phyloP scores from a whole-genome alignment of 1,140 invertebrate genomes.

The Tetraneura akinire region DNA sequence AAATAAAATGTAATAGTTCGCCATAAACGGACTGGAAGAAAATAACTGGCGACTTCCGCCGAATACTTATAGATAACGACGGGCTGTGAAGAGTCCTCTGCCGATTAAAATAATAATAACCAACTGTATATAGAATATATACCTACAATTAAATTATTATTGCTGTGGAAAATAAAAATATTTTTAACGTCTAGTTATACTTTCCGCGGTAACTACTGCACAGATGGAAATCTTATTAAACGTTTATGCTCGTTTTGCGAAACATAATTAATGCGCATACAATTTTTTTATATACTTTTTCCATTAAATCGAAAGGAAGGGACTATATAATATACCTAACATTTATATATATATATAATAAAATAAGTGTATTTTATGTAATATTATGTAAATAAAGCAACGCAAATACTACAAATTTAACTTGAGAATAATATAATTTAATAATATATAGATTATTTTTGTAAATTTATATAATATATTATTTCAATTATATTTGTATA shows the following conservation, averaged over 20 bases:
- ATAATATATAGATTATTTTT: no score
- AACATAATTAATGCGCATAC: conserved; percentile 16
- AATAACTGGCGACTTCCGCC: background rate
- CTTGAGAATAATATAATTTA: no score
- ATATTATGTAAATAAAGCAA: no score
- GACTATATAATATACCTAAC: background rate
- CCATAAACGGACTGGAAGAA: conserved; percentile 21
- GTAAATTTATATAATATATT: no score
- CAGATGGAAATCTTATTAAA: conserved; percentile 28
- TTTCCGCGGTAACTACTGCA: background rate
- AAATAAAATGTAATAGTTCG: background rate
- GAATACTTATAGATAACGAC: background rate
- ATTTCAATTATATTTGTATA: no score
- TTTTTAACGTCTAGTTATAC: background rate
- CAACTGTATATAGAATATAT: background rate
- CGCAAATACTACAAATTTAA: no score
- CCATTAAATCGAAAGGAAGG: background rate
- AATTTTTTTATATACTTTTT: no score
- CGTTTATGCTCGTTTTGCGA: conserved; percentile 13
- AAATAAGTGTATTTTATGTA: no score
- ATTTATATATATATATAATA: background rate
- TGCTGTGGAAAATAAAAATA: background rate
- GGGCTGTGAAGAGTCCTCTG: background rate
- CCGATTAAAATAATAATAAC: conserved; percentile 8
- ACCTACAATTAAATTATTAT: background rate